Evolutionary conservation across 2,113 vertebrate species (phyloP).

Genomic region (Caloenas nicobarica): DNA sequence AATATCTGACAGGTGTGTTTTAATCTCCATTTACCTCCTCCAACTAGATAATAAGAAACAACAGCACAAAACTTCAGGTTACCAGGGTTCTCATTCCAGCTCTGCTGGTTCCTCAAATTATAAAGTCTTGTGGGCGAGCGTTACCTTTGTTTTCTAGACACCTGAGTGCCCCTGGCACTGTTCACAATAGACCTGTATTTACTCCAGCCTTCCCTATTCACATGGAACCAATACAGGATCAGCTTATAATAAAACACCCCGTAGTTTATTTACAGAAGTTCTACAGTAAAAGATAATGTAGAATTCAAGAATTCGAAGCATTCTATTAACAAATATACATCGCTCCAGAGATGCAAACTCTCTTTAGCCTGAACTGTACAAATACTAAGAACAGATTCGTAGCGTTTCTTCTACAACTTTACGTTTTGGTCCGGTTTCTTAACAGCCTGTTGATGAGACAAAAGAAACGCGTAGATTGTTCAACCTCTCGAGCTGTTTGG

Average conservation of each 20-base stretch:
- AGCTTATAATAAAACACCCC: neutral
- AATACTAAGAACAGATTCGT: rapidly evolving
- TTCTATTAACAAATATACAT: neutral
- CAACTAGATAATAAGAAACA: neutral
- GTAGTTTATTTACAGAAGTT: neutral
- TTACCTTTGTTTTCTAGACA: neutral
- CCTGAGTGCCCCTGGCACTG: rapidly evolving
- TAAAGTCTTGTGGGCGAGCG: neutral
- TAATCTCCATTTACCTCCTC: neutral
- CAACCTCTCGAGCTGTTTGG: neutral
- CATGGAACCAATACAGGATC: neutral
- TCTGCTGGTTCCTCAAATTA: neutral
- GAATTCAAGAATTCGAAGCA: neutral
- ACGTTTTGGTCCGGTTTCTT: neutral
- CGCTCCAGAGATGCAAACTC: neutral
- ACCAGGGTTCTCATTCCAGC: neutral
- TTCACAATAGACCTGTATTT: neutral
- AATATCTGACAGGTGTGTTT: neutral
- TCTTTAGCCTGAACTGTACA: neutral
- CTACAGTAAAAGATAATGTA: neutral
- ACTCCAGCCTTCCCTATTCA: neutral
- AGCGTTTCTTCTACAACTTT: neutral
- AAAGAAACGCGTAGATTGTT: no score
- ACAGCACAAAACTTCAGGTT: no score
- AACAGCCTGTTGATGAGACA: rapidly evolving